Conservation (phyloP, 1,140 invertebrate species). For the Diprion similis region DNA sequence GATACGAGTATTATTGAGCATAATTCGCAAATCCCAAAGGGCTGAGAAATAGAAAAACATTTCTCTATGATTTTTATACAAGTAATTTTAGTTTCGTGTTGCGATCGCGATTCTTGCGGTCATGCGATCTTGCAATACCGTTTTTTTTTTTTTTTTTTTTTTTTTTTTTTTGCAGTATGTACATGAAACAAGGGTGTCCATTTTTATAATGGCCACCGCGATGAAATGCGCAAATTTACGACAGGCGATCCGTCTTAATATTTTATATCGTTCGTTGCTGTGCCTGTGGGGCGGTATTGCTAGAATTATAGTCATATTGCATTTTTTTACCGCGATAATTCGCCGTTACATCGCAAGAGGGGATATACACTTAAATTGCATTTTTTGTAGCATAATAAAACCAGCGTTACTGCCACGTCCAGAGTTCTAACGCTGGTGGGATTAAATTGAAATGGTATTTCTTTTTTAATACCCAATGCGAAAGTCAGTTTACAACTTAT, state of each 20-base stretch:
- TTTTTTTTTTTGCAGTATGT: neutral
- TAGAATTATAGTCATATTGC: neutral
- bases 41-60: no score
- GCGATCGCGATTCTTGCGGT: neutral
- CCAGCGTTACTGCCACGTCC: neutral
- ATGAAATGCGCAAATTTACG: slow-evolving; percentile 2
- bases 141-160: neutral
- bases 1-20: no score
- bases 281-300: no score
- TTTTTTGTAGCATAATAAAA: neutral
- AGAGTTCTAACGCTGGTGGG: neutral
- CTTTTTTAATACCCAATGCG: neutral
- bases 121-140: neutral
- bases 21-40: no score
- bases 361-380: neutral
- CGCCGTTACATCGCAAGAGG: neutral
- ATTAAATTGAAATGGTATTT: slow-evolving; percentile 6
- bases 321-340: slow-evolving; percentile 6
- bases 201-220: neutral
- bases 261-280: neutral
- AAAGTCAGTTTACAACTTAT: neutral
- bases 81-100: no score
- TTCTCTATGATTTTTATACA: no score
- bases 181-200: neutral
- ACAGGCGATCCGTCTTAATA: slow-evolving; percentile 4